Base-by-base conservation (phyloP, 2,888 invertebrate species). In the Cerceris ruficornis region DNA sequence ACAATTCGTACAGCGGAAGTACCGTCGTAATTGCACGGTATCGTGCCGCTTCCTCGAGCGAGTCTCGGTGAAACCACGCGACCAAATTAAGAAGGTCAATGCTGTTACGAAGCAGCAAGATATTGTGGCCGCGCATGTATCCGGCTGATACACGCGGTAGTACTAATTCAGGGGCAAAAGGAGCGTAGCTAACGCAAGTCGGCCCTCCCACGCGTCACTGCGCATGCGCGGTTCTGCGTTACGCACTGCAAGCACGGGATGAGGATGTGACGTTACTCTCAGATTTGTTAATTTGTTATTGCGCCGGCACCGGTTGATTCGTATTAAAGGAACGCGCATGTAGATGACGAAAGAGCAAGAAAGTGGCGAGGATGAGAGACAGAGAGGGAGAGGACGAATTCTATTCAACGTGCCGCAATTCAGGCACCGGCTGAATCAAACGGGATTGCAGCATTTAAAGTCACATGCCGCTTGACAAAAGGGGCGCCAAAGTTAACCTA, bases 251-350 rank as follows among this genome's bases (percentile, higher is more conserved):
- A 8, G 67, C 14, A 46, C 72, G 68, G 43, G 79, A 88, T 87
- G 89, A 90, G 90, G 90, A 90, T 89, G 87, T 90, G 89, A 90
- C 90, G 89, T 86, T 80, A 49, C 75, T 66, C 82, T 71, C 84
- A 84, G 86, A 86, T 88, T 89, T 83, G 87, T 85, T 86, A 90
- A 89, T 90, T 88, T 84, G 86, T 86, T 83, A 89, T 88, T 87
- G 83, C 86, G 77, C 67, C 81, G 83, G 83, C 82, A 75, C 78
- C 76, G 76, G 68, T 72, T 77, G 66, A 71, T 69, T 74, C 75
- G 65, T 46, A 67, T 77, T 71, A 59, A 66, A 54, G 59, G 59
- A 49, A 17, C 61, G 43, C 60, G 52, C 67, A 52, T 67, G 66
- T 69, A 69, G 8, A 28, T 46, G 49, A 66, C 61, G 13, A 13